Percentiles rank a stretch among this genome's conserved stretches.
phyloP scores from a whole-genome alignment of 2,888 invertebrate genomes.

The Trissolcus japonicus region DNA sequence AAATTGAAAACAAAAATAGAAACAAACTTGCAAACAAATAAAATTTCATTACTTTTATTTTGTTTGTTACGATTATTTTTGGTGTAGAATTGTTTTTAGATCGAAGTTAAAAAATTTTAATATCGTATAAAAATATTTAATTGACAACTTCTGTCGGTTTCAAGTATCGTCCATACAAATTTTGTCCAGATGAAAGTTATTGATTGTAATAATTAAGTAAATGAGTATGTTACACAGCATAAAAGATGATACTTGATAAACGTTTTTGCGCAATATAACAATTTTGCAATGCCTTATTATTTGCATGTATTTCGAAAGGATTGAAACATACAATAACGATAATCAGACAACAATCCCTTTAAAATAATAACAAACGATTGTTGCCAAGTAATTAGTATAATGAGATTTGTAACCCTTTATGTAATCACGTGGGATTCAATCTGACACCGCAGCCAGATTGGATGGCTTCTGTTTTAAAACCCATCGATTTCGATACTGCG shows the following conservation, averaged over 20 bases:
- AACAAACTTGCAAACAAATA: no score
- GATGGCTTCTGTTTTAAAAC: neutral
- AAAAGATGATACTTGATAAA: neutral
- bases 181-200: constrained; percentile 25
- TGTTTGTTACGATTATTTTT: neutral
- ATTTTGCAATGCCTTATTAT: neutral
- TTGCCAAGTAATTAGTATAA: no score
- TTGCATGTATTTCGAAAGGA: no score
- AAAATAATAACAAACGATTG: no score
- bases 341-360: no score
- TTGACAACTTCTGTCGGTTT: neutral
- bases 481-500: neutral
- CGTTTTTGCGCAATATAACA: neutral
- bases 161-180: neutral
- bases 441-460: neutral
- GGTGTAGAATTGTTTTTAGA: neutral
- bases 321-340: no score
- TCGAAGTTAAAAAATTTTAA: neutral
- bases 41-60: neutral
- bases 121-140: neutral
- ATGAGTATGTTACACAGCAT: constrained; percentile 3
- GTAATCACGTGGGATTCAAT: neutral
- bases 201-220: constrained; percentile 12
- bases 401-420: neutral
- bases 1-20: no score